Base-by-base conservation (phyloP, 2,888 invertebrate genomes). In the Mythimna albipuncta region DNA sequence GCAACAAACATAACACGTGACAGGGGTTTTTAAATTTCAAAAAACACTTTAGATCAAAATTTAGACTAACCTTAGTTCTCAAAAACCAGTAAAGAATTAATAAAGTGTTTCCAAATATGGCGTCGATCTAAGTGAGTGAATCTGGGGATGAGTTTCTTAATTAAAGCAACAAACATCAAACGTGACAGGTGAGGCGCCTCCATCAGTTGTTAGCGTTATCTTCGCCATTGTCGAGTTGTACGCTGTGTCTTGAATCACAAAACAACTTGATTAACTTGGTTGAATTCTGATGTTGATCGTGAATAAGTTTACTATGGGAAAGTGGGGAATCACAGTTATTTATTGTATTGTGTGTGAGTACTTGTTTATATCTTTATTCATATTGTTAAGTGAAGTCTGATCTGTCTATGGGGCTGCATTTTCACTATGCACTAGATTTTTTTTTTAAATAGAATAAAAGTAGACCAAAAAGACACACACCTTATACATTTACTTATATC, bases 161-260 rank as follows among this genome's bases (percentile, higher is more conserved):
- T 94, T 93, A 93, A 93, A 93, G 89, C 88, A 88, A 82, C 88
- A 85, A 89, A 88, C 90, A 87, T 93, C 87, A 85, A 89, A 88
- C 90, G 87, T 93, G 94, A 93, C 93, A 94, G 91, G 83, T 88
- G 91, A 90, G 89, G 92, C 92, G 89, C 90, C 91, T 90, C 90
- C 82, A 91, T 89, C 90, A 91, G 92, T 93, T 87, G 93, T 70
- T 52, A 64, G 80, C 87, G 87, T 91, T 94, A 93, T 93, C 92
- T 89, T 69, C 81, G 78, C 80, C 83, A 86, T 90, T 91, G 87
- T 90, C 72, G 75, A 71, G 75, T 75, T 71, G 78, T 78, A 80
- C 77, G 54, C 19, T 64, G 32, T 50, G 78, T 69, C 76, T 78
- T 80, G 80, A 75, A 82, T 81, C 55, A 83, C 84, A 81, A 69